These are phyloP conservation scores for Geopemphigus sp. DNA, from an alignment of 1,140 invertebrate genomes.

Conservation along the genomic window DNA sequence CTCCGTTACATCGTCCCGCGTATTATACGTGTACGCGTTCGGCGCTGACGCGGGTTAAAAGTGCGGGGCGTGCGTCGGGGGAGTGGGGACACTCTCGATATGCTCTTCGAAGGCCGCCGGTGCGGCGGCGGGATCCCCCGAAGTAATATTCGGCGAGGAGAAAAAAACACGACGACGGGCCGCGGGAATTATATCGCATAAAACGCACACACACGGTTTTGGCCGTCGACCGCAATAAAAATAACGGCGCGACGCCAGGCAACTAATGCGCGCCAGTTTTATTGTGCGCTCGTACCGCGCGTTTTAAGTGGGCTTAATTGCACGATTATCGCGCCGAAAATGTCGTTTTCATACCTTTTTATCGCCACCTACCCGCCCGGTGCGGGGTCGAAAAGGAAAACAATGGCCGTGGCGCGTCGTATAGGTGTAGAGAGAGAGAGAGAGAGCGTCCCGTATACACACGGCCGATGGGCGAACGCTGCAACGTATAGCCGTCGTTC, in stretches of 20 bases:
- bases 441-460: too few species aligned
- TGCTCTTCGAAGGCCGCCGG: too few species aligned
- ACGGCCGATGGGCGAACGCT: too few species aligned
- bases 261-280: conserved; percentile 16
- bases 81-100: not conserved
- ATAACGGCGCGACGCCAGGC: not conserved
- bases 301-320: conserved; percentile 47
- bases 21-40: not conserved
- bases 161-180: conserved; percentile 17
- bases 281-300: not conserved
- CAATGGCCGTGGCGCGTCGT: not conserved
- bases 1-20: too few species aligned
- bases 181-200: conserved; percentile 18
- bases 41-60: not conserved
- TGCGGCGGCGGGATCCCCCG: too few species aligned
- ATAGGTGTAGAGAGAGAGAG: too few species aligned
- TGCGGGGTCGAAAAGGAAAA: not conserved
- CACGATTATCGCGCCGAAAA: conserved; percentile 39
- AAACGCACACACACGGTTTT: conserved; percentile 27
- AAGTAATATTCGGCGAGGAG: too few species aligned
- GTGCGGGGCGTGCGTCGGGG: too few species aligned
- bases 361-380: not conserved
- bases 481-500: too few species aligned
- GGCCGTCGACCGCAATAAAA: not conserved
- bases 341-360: conserved; percentile 48